Evolutionary conservation across 2,113 vertebrate genomes (phyloP).

Genomic region (Uria aalge): DNA sequence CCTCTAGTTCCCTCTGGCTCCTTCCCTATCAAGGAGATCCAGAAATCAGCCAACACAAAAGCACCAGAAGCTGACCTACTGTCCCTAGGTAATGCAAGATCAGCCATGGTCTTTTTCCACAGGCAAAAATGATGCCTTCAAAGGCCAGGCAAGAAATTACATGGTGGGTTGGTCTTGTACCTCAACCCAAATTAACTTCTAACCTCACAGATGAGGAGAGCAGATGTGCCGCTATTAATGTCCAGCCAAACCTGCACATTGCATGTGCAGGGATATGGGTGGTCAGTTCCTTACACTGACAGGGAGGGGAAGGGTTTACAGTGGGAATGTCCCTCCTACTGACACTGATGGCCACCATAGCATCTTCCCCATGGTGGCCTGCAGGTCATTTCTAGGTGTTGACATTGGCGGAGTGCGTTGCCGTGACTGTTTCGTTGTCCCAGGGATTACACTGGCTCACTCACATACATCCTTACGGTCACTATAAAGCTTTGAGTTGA

Average conservation of each 20-base stretch:
- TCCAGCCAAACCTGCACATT: not conserved
- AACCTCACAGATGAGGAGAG: not conserved
- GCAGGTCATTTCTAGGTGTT: not conserved
- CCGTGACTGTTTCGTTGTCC: not conserved
- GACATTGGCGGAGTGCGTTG: accelerated
- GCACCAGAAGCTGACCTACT: not conserved
- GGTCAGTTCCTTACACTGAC: not conserved
- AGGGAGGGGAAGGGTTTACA: not conserved
- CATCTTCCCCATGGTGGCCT: not conserved
- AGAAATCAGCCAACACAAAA: not conserved
- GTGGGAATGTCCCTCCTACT: not conserved
- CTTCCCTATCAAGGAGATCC: not conserved
- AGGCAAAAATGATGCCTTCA: not conserved
- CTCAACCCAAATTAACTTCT: not conserved
- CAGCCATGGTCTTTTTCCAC: not conserved
- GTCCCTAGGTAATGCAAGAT: not conserved
- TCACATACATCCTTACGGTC: not conserved
- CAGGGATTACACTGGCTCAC: accelerated
- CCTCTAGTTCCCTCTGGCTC: not conserved
- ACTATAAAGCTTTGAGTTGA: not conserved
- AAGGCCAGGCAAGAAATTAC: not conserved
- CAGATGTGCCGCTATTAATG: not conserved
- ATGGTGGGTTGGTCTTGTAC: not conserved
- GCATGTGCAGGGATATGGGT: not conserved
- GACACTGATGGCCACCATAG: not conserved